Percentiles rank a stretch among this genome's conserved stretches.
Conservation (phyloP, 1,140 invertebrate genomes). For the Aethina tumida region DNA sequence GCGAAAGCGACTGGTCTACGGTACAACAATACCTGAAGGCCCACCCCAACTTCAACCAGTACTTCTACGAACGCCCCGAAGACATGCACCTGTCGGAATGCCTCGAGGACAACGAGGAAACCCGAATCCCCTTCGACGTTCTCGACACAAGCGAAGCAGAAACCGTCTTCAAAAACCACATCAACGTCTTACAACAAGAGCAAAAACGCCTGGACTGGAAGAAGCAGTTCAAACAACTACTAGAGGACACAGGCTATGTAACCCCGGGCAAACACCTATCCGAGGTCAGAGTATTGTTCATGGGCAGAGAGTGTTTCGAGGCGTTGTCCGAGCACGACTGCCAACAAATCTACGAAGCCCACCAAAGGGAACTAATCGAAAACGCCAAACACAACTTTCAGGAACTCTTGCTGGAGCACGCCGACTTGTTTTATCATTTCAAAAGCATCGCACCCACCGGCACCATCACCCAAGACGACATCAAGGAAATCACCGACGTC, state of each 20-base stretch:
- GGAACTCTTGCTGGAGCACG: constrained; percentile 88
- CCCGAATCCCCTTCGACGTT: constrained; percentile 83
- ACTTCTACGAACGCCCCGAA: constrained; percentile 78
- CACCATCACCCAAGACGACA: constrained; percentile 88
- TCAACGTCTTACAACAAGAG: constrained; percentile 83
- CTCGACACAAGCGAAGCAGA: constrained; percentile 84
- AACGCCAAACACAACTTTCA: constrained; percentile 87
- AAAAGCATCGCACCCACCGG: constrained; percentile 81
- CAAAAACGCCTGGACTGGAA: constrained; percentile 86
- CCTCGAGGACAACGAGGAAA: constrained; percentile 54
- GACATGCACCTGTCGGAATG: constrained; percentile 72
- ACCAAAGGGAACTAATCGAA: constrained; percentile 86
- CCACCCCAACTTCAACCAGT: constrained; percentile 81
- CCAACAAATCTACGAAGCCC: constrained; percentile 87
- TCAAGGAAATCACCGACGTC: constrained; percentile 86
- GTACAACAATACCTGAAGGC: constrained; percentile 73
- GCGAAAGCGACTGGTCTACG: constrained; percentile 75
- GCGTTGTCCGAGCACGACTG: constrained; percentile 83
- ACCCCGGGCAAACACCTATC: constrained; percentile 85
- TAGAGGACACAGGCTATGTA: constrained; percentile 91
- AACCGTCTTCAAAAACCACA: constrained; percentile 82
- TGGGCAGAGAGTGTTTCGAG: constrained; percentile 92
- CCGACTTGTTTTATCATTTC: constrained; percentile 89
- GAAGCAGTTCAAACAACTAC: constrained; percentile 85
- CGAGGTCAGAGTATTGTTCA: constrained; percentile 87